Evolutionary conservation across 1,140 invertebrate genomes (phyloP), one percentile per base, ranked within the genome.

Genomic region (Diabrotica virgifera): DNA sequence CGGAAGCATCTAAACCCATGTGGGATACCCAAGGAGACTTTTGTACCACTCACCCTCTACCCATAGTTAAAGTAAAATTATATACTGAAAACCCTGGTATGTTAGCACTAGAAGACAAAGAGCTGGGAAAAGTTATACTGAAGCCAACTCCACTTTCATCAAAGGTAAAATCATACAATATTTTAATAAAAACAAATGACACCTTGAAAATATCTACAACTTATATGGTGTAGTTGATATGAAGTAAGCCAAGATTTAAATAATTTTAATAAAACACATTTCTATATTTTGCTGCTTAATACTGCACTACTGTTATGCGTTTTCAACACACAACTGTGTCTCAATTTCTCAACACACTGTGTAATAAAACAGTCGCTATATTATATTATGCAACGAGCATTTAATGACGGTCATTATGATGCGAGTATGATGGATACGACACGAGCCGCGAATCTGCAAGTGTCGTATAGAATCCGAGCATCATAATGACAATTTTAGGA

Each of bases 21-120:
- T 97, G 94, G 94, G 94, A 96, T 70, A 96, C 94, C 8, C 94
- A 99, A 85, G 97, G 96, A 55, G 98, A 99, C 81, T 99, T 99
- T 79, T 94, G 94, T 60, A 99, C 97, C 7, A 96, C 94, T 65
- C 95, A 99, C 79, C 94, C 96, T 9, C 83, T 99, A 56, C 97
- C 98, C 52, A 87, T 93, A 40, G 96, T 99, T 0, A 99, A 99
- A 86, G 91, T 99, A 0, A 93, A 94, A 76, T 80, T 97, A n/a
- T 98, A 95, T 76, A 97, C 96, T 0, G 97, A 99, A 84, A 98
- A 96, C 79, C 94, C 96, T 14, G 94, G 94, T 36, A 95, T 99
- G 85, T 81, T 99, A 9, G 93, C 95, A n/a, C 82, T 99, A 52
- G 97, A 99, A 82, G 97, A 99, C 77, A 99, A 99, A 78, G 96